Conservation (phyloP, 2,797 vertebrate species). For the Sebastes vulpes region DNA sequence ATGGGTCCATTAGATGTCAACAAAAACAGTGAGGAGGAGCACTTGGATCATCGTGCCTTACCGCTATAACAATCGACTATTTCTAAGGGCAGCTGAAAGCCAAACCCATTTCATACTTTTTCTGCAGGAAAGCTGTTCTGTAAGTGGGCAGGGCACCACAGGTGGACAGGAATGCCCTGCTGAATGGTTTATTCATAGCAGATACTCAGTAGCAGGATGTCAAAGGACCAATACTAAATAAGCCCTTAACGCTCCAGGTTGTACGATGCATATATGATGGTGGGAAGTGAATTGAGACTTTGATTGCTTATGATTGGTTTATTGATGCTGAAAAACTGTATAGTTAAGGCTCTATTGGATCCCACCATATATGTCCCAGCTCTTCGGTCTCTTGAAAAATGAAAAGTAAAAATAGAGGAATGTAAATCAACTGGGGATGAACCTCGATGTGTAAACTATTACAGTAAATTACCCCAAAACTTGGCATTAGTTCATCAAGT, state of each 20-base stretch:
- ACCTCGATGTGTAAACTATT: background rate
- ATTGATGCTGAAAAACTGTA: conserved; percentile 10
- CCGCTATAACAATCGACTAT: background rate
- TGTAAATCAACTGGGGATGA: background rate
- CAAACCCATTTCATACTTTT: conserved; percentile 36
- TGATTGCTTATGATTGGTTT: conserved; percentile 35
- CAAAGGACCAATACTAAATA: conserved; percentile 52
- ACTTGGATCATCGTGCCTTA: background rate
- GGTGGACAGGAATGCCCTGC: conserved; percentile 20
- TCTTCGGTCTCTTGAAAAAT: background rate
- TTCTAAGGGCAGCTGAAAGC: conserved; percentile 32
- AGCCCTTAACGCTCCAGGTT: conserved; percentile 17
- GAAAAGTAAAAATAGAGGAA: background rate
- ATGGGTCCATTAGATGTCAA: background rate
- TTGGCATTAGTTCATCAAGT: background rate
- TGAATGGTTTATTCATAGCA: conserved; percentile 64
- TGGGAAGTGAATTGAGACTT: background rate
- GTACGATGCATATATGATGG: conserved; percentile 11
- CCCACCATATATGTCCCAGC: background rate
- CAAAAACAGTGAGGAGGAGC: conserved; percentile 7
- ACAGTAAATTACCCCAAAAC: background rate
- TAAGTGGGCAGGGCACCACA: conserved; percentile 27
- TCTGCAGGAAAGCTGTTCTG: conserved; percentile 22
- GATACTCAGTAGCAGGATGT: conserved; percentile 29
- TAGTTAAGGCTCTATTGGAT: background rate